These are phyloP conservation scores for Lapara coniferarum DNA, from an alignment of 2,888 invertebrate species.

Conservation along the genomic window DNA sequence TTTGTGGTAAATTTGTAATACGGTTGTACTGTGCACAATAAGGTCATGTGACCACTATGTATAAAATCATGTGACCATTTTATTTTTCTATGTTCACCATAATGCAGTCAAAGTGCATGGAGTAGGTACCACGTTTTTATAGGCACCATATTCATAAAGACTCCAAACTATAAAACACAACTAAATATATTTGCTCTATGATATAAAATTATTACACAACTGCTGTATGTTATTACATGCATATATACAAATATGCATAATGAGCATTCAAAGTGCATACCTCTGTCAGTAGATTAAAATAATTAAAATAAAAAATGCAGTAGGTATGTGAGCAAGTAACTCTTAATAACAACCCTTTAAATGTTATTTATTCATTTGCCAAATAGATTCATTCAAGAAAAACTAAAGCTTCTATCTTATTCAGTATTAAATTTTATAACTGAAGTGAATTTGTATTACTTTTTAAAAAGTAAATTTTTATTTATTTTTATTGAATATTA, in stretches of 20 bases:
- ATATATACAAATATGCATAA: not conserved
- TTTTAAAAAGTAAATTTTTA: too few relatives aligned
- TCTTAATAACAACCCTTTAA: slow-evolving; percentile 4
- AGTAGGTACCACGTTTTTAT: not conserved
- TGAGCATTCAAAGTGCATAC: slow-evolving; percentile 11
- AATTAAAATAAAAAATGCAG: not conserved
- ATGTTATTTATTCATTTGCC: slow-evolving; percentile 4
- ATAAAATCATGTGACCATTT: slow-evolving; percentile 67
- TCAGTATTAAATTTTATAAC: too few relatives aligned
- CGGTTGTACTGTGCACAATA: slow-evolving; percentile 49
- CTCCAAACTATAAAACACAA: not conserved
- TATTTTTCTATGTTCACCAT: slow-evolving; percentile 31
- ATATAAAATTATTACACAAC: slow-evolving; percentile 62
- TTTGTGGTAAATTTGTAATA: slow-evolving; percentile 38
- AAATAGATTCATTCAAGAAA: not conserved
- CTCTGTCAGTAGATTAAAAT: not conserved
- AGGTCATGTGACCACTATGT: slow-evolving; percentile 68
- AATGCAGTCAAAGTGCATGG: slow-evolving; percentile 20
- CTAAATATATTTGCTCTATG: slow-evolving; percentile 29
- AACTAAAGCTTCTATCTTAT: too few relatives aligned
- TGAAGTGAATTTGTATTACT: too few relatives aligned
- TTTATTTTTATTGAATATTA: too few relatives aligned
- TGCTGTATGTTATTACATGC: slow-evolving; percentile 46
- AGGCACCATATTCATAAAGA: not conserved
- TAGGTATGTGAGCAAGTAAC: not conserved